These are phyloP conservation scores for Drosophila santomea DNA, from an alignment of 1,140 invertebrate genomes.

Conservation along the genomic window DNA sequence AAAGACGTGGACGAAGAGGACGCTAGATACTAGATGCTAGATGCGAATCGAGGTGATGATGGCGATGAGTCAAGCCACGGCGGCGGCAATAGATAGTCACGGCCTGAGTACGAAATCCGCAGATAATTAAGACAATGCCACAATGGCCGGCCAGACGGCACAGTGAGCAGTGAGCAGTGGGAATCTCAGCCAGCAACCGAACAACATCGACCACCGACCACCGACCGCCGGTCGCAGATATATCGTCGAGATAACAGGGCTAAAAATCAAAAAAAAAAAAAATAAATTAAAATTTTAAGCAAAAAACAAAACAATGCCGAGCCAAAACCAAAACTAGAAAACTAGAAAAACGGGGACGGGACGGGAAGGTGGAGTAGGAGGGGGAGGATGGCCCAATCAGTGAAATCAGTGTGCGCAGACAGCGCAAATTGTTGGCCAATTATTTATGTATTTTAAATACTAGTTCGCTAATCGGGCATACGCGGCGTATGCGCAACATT, in stretches of 20 bases:
- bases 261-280: background rate
- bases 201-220: background rate
- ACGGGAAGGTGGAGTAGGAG: background rate
- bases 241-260: conserved; percentile 28
- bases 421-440: conserved; percentile 81
- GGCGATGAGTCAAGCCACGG: conserved; percentile 53
- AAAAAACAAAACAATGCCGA: conserved; percentile 1
- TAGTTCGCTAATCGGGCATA: background rate
- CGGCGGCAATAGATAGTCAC: conserved; percentile 68
- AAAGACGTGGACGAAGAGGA: background rate
- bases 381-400: conserved; percentile 35
- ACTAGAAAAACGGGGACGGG: background rate
- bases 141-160: conserved; percentile 10
- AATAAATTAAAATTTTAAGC: background rate
- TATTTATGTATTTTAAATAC: conserved; percentile 66
- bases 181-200: conserved; percentile 14
- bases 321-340: background rate
- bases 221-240: conserved; percentile 16
- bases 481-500: conserved; percentile 45
- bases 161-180: background rate
- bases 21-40: conserved; percentile 21
- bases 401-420: conserved; percentile 78
- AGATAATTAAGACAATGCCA: conserved; percentile 76
- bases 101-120: conserved; percentile 57
- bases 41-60: conserved; percentile 57